Conservation (phyloP, 2,797 vertebrate genomes). For the Smutsia gigantea region DNA sequence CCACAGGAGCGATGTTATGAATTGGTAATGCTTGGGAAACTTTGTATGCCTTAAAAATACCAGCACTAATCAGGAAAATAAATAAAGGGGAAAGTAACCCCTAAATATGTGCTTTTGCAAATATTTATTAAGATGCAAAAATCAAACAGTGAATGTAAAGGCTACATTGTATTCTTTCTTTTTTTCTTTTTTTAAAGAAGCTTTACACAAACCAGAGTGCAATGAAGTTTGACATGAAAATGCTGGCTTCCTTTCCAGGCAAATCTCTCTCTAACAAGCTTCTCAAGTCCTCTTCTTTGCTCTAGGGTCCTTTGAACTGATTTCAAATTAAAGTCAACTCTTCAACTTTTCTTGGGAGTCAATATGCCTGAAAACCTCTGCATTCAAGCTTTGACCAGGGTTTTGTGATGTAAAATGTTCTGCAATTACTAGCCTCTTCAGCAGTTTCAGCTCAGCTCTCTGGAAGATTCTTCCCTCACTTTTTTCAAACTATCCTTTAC, state of each 20-base stretch:
- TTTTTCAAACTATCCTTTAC: not conserved
- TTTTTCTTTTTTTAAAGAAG: conserved; percentile 11
- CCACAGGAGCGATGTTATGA: conserved; percentile 38
- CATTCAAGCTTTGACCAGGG: not conserved
- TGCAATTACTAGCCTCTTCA: not conserved
- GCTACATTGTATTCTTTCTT: not conserved
- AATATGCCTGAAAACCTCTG: not conserved
- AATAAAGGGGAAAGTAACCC: conserved; percentile 3
- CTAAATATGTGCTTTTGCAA: not conserved
- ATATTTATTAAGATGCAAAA: conserved; percentile 38
- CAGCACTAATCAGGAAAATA: conserved; percentile 17
- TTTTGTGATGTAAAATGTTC: conserved; percentile 4
- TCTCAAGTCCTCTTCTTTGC: conserved; percentile 40
- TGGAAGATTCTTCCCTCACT: not conserved
- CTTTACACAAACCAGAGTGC: not conserved
- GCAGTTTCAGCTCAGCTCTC: not conserved
- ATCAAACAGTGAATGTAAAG: not conserved
- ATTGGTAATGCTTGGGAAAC: conserved; percentile 20
- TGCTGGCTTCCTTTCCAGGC: not conserved
- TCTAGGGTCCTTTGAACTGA: conserved; percentile 41
- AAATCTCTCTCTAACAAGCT: conserved; percentile 37
- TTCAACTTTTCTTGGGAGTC: conserved; percentile 44
- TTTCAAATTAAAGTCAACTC: conserved; percentile 58
- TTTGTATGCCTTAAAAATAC: not conserved
- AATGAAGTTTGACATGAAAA: conserved; percentile 68